phyloP scores from a whole-genome alignment of 2,797 vertebrate genomes.

The Cynopterus sphinx region DNA sequence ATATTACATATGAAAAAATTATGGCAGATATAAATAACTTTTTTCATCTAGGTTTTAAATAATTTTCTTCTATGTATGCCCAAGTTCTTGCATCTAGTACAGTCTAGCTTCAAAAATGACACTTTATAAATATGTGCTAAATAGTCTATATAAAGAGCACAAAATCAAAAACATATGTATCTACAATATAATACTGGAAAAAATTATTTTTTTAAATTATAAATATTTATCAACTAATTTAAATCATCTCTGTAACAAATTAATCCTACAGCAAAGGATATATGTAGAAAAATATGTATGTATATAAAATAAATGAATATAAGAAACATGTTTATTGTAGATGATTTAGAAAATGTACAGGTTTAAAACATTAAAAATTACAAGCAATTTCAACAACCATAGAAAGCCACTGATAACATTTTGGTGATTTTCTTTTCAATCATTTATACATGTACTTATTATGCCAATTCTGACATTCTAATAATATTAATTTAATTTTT shows the following conservation, averaged over 20 bases:
- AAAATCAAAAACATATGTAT: background rate
- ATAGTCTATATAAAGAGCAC: background rate
- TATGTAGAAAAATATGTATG: background rate
- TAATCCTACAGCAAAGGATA: background rate
- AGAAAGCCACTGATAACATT: background rate
- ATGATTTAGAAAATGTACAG: background rate
- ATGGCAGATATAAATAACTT: background rate
- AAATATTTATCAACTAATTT: background rate
- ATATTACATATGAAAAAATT: background rate
- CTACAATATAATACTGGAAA: background rate
- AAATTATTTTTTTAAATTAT: background rate
- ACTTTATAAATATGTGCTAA: background rate
- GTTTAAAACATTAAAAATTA: slow-evolving; percentile 30
- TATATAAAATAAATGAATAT: background rate
- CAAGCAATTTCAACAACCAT: background rate
- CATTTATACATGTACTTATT: background rate
- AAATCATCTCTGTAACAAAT: background rate
- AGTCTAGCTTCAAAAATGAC: background rate
- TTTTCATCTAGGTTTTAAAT: background rate
- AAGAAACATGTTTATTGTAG: background rate
- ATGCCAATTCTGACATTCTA: background rate
- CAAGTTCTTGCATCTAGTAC: background rate
- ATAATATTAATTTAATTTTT: background rate
- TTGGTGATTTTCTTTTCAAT: background rate
- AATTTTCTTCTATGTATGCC: background rate